phyloP scores from a whole-genome alignment of 2,797 vertebrate genomes.

The Argyrosomus regius region DNA sequence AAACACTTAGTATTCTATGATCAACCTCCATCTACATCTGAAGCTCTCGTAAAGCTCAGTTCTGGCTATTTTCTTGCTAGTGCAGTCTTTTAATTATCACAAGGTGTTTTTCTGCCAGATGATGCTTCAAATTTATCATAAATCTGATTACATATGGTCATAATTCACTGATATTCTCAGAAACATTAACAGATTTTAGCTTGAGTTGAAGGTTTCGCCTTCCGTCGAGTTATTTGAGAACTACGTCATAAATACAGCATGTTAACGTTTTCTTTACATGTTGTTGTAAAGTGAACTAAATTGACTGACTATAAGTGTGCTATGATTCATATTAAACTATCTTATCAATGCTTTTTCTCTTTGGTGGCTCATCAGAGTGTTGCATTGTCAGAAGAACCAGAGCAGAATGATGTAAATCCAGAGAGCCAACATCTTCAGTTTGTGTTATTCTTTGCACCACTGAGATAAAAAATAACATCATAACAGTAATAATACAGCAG shows the following conservation, averaged over 20 bases:
- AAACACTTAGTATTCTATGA: slow-evolving; percentile 4
- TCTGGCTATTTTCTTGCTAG: neutral
- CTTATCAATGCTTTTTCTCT: neutral
- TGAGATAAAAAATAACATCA: slow-evolving; percentile 16
- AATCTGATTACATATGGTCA: neutral
- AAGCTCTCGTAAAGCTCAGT: neutral
- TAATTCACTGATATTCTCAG: neutral
- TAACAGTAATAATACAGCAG: slow-evolving; percentile 35
- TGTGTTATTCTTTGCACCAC: slow-evolving; percentile 42
- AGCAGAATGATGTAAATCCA: neutral
- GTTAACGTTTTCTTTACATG: neutral
- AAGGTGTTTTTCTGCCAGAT: neutral
- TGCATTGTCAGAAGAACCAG: slow-evolving; percentile 23
- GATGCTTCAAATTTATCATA: neutral
- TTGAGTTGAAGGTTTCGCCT: neutral
- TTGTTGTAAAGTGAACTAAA: neutral
- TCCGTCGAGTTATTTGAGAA: neutral
- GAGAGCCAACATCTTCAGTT: neutral
- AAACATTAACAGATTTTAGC: neutral
- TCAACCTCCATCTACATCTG: neutral
- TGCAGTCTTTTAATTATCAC: neutral
- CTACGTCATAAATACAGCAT: neutral
- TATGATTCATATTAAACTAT: neutral
- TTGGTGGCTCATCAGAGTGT: neutral
- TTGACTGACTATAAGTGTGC: neutral